Base-by-base conservation (phyloP, 1,140 invertebrate species). In the Monochamus saltuarius region DNA sequence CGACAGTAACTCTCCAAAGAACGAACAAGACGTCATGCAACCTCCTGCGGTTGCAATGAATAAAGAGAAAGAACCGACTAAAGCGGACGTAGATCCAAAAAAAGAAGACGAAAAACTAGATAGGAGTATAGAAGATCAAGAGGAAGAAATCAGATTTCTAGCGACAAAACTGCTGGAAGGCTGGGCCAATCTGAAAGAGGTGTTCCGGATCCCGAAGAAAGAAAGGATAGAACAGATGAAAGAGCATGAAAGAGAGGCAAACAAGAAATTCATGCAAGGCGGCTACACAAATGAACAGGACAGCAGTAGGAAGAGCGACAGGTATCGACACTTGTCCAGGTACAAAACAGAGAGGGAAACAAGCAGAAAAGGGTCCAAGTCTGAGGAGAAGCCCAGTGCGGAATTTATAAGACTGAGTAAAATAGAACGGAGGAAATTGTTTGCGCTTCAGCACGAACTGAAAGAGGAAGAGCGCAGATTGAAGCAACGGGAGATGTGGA, bases 161-260 rank as follows among this genome's bases (percentile, higher is more conserved):
- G 87, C 89, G 7, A 78, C 77, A 11, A 84, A 85, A 66, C 75
- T 94, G 14, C 66, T 94, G 39, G 82, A 85, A 14, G 80, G 85
- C 43, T 96, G 92, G 92, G 83, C 85, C 4, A 85, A 83, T 69
- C 80, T 96, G 10, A 92, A 94, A 78, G 91, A 95, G 79, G 73
- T 73, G n/a, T 98, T 95, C 73, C 86, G 92, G 75, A 98, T 98
- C 71, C 96, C 96, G 8, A 97, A 97, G 77, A 95, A 95, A 68
- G 91, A 97, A 71, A 83, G 93, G 46, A 89, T 95, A 45, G 90
- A 95, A 73, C 89, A 93, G 75, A 92, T 94, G 89, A 93, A 94
- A 72, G 91, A 95, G 70, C 92, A 95, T 70, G 94, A 96, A 77
- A 79, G 90, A 56, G 92, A 95, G 82, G 92, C 92, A 0, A 82